Evolutionary conservation across 2,888 invertebrate genomes (phyloP).

Genomic region (Desoria tigrina): DNA sequence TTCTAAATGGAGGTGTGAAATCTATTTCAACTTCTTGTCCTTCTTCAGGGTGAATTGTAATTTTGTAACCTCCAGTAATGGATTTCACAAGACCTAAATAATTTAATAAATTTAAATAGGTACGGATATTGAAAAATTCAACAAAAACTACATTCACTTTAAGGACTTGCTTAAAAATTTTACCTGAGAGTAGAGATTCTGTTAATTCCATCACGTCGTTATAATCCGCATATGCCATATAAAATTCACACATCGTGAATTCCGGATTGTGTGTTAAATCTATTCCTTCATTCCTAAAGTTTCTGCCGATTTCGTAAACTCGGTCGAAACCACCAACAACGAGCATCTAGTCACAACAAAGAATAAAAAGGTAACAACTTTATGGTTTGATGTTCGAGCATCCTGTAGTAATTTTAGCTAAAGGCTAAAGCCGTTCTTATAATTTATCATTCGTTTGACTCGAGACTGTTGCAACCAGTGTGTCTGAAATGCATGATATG

Average conservation of each 20-base stretch:
- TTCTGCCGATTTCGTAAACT: conserved; percentile 85
- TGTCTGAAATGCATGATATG: conserved; percentile 3
- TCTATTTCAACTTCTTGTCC: conserved; percentile 83
- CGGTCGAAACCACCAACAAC: conserved; percentile 97
- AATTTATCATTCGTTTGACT: too few relatives aligned
- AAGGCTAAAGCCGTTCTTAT: too few relatives aligned
- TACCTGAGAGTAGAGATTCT: conserved; percentile 82
- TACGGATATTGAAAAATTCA: conserved; percentile 13
- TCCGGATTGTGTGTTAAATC: conserved; percentile 99
- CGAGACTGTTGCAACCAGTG: background rate
- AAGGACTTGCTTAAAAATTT: too few relatives aligned
- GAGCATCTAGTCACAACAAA: conserved; percentile 68
- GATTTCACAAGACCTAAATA: conserved; percentile 80
- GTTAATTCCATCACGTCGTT: conserved; percentile 91
- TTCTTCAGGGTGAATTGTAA: conserved; percentile 85
- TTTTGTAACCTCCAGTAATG: conserved; percentile 86
- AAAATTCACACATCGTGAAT: conserved; percentile 99
- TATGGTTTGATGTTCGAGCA: too few relatives aligned
- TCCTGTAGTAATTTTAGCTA: too few relatives aligned
- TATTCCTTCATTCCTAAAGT: conserved; percentile 98
- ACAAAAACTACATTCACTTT: conserved; percentile 14
- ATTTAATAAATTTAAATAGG: conserved; percentile 24
- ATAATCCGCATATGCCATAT: conserved; percentile 99
- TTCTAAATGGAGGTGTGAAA: conserved; percentile 95
- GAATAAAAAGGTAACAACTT: background rate